Percentiles rank a stretch among this genome's conserved stretches.
phyloP scores from a whole-genome alignment of 2,113 vertebrate species.

The Sinosuthora webbiana region DNA sequence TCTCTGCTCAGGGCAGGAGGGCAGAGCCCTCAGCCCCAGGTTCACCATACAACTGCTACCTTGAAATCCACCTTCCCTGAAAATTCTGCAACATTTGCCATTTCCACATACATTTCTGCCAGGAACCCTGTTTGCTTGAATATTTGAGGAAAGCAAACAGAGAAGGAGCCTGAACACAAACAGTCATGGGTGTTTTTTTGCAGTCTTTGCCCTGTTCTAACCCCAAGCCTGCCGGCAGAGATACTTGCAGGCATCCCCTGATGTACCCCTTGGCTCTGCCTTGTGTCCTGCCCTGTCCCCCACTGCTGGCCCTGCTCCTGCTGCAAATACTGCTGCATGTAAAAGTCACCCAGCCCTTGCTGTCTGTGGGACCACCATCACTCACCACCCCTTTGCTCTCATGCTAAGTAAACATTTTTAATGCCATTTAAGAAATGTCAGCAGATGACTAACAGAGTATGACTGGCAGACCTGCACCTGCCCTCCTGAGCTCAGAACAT shows the following conservation, averaged over 20 bases:
- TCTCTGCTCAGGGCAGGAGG: neutral
- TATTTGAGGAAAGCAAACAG: constrained; percentile 53
- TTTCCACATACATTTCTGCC: constrained; percentile 47
- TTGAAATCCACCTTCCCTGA: neutral
- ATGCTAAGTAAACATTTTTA: neutral
- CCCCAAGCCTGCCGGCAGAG: rapidly evolving
- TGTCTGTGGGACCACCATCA: neutral
- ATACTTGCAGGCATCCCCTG: neutral
- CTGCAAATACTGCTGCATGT: neutral
- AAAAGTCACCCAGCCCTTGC: neutral
- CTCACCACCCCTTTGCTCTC: neutral
- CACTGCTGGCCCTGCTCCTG: neutral
- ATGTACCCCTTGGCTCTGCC: neutral
- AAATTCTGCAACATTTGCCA: constrained; percentile 26
- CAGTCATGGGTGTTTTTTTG: neutral
- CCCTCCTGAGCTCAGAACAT: neutral
- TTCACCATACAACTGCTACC: neutral
- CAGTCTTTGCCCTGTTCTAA: neutral
- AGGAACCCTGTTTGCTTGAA: constrained; percentile 14
- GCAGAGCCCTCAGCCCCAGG: neutral
- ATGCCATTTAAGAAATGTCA: neutral
- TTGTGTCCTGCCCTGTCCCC: neutral
- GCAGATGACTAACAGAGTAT: neutral
- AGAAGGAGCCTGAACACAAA: constrained; percentile 24
- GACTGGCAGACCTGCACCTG: neutral